Evolutionary conservation across 2,888 invertebrate genomes (phyloP), one percentile per base, ranked within the genome.

Genomic region (Chloromyia formosa): DNA sequence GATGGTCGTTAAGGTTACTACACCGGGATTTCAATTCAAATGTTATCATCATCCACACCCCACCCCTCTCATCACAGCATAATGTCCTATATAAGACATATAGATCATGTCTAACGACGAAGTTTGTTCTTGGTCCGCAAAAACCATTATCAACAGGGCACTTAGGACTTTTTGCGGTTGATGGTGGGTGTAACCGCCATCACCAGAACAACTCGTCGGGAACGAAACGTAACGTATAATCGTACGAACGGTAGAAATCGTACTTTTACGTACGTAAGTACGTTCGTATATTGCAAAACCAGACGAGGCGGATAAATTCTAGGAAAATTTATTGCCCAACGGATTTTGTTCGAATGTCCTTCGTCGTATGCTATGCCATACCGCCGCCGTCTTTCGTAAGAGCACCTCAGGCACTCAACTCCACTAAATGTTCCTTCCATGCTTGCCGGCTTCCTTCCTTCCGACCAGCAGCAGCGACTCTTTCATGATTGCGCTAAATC

Each of bases 121-220:
- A 61, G 64, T 61, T 73, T 74, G 53, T 75, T 68, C 58, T 61
- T 60, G 27, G 35, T 45, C 76, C 75, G 71, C 75, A 75, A 66
- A 74, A 75, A 76, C 76, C 76, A 76, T 76, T 76, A 76, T 75
- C 76, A 76, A 76, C 75, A 76, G 74, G 75, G 76, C 75, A 76
- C 75, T 76, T 76, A 74, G 61, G 68, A 76, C 64, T 76, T 76
- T 76, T 75, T 76, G 76, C 27, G 75, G 75, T 56, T 76, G 75
- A 74, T 73, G 73, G 76, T 74, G 76, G 76, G 75, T 76, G 76
- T 76, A 75, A 76, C 76, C 76, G 73, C 72, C 68, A 60, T 71
- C 71, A 49, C 61, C 68, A 72, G 23, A 73, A 74, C 61, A 64
- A 40, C 54, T 64, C 27, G 27, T 35, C 27, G 27, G n/a, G n/a